Conservation (phyloP, 2,888 invertebrate species). For the Axea sp. region DNA sequence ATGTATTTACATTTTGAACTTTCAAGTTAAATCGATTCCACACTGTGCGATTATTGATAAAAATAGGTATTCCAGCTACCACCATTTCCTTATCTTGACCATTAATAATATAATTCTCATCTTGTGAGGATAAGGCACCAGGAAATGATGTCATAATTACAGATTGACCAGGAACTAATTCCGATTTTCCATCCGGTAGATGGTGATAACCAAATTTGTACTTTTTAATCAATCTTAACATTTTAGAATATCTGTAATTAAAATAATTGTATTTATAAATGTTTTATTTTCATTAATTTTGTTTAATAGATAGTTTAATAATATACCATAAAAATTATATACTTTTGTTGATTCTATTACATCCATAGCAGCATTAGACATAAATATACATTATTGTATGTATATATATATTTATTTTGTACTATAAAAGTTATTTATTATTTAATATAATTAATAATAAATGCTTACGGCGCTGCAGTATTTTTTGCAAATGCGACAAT, state of each 20-base stretch:
- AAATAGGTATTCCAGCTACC: constrained; percentile 88
- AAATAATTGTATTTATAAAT: constrained; percentile 1
- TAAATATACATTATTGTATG: background rate
- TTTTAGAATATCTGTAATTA: constrained; percentile 84
- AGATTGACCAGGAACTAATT: constrained; percentile 83
- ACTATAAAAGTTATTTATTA: too few species aligned
- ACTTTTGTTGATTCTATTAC: constrained; percentile 6
- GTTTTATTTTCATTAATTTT: background rate
- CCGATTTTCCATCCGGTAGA: constrained; percentile 79
- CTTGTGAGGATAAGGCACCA: constrained; percentile 89
- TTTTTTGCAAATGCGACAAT: constrained; percentile 89
- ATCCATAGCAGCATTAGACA: constrained; percentile 40
- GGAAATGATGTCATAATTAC: constrained; percentile 92
- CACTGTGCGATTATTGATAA: constrained; percentile 85
- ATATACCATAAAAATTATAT: constrained; percentile 13
- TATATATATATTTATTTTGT: too few species aligned
- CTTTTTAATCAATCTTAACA: constrained; percentile 91
- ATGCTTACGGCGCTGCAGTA: constrained; percentile 85
- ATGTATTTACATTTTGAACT: constrained; percentile 80
- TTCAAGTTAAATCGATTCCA: constrained; percentile 85
- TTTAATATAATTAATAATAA: background rate
- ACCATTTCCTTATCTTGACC: constrained; percentile 81
- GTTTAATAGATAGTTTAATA: too few species aligned
- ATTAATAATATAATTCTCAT: constrained; percentile 88
- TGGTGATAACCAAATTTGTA: constrained; percentile 89